Percentiles rank a stretch among this genome's conserved stretches.
Conservation (phyloP, 2,888 invertebrate genomes). For the Xestia ashworthii region DNA sequence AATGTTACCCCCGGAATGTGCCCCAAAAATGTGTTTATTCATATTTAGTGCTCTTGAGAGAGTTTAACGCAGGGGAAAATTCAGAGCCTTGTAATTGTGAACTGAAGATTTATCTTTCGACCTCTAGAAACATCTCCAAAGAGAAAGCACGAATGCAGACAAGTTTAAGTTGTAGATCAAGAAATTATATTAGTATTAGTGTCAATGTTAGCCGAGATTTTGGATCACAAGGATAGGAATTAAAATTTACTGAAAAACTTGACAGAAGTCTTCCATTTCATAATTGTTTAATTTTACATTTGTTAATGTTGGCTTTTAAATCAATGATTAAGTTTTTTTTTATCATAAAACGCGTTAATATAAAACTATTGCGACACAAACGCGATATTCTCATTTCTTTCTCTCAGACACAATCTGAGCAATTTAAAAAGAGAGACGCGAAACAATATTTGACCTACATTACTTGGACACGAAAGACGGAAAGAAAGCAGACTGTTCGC, state of each 20-base stretch:
- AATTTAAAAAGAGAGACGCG: constrained; percentile 65
- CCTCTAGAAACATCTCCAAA: constrained; percentile 3
- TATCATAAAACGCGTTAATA: constrained; percentile 24
- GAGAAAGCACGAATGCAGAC: constrained; percentile 20
- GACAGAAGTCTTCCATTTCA: background rate
- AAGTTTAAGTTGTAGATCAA: constrained; percentile 13
- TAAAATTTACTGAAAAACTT: background rate
- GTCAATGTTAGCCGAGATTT: background rate
- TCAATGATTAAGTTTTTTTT: background rate
- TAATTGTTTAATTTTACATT: background rate
- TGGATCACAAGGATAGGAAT: background rate
- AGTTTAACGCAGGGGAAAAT: background rate
- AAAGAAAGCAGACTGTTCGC: constrained; percentile 56
- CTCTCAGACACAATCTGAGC: constrained; percentile 56
- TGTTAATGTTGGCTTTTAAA: background rate
- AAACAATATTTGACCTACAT: constrained; percentile 67
- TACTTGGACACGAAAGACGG: constrained; percentile 60
- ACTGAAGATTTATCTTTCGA: constrained; percentile 10
- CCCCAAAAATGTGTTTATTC: background rate
- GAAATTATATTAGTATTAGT: background rate
- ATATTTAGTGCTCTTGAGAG: background rate
- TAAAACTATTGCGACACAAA: constrained; percentile 51
- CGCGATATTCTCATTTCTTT: constrained; percentile 59
- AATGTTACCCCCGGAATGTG: background rate
- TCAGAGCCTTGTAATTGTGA: background rate